Evolutionary conservation across 2,797 vertebrate species (phyloP), one percentile per base, ranked within the genome.

Genomic region (Acanthurus lineatus): DNA sequence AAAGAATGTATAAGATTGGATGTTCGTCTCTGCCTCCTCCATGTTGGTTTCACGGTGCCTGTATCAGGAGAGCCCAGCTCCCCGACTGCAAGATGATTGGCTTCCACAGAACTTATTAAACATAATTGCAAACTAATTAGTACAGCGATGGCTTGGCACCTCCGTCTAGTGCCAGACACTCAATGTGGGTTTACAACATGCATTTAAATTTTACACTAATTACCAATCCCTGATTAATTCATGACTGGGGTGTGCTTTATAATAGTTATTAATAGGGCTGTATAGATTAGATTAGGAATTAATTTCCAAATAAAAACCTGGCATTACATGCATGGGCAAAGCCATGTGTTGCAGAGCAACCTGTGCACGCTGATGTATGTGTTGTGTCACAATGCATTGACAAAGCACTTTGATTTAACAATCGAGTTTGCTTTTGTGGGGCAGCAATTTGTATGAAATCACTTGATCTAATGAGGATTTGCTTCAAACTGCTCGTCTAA

Each of bases 121-220:
- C 91, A 92, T 95, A 95, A 96, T 96, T 96, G 94, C 94, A 93
- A 95, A 94, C 94, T 96, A 95, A 96, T 96, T 96, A 96, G 94
- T 92, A 91, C 93, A 91, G 92, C 87, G 88, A 95, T 93, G 94
- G 93, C 93, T 94, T 95, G 94, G 94, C 94, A 95, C 94, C 94
- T 94, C 89, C 83, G 88, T 92, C 91, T 94, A 92, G 91, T 93
- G 92, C 81, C 88, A 95, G 95, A 94, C 93, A 93, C 94, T 95
- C 90, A 22, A 91, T 93, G 93, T 89, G 89, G 93, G 90, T 95
- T 95, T 95, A 94, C 94, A 94, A 94, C 94, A 88, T 94, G 92
- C 94, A 94, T 95, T 95, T 93, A 95, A 94, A 95, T 95, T 93
- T 94, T 94, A 94, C 93, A 92, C 93, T 95, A 95, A 96, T 96